Percentiles rank a stretch among this genome's conserved stretches.
Evolutionary conservation across 2,888 invertebrate species (phyloP).

Genomic region (Stenodera caucasica): DNA sequence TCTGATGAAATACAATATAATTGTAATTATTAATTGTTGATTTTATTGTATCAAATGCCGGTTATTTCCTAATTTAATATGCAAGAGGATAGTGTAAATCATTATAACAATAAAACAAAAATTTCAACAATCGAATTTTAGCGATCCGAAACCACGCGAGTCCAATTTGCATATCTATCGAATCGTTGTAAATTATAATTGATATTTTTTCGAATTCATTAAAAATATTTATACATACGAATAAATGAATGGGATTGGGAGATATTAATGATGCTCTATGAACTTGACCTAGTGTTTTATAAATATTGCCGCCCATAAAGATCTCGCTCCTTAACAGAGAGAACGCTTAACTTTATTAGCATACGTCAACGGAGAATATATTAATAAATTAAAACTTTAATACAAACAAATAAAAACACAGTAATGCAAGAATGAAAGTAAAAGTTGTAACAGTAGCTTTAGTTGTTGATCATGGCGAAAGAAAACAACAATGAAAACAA

Average conservation of each 20-base stretch:
- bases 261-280: constrained; percentile 25
- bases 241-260: too few species aligned
- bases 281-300: constrained; percentile 33
- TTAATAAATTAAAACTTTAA: constrained; percentile 40
- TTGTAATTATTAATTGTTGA: not conserved
- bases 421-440: constrained; percentile 29
- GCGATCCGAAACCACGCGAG: constrained; percentile 21
- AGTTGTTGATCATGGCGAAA: not conserved
- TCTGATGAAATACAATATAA: not conserved
- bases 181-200: constrained; percentile 1
- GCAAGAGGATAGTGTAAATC: constrained; percentile 12
- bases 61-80: constrained; percentile 23
- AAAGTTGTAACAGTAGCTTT: constrained; percentile 15
- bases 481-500: not conserved
- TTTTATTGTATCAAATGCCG: not conserved
- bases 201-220: too few species aligned
- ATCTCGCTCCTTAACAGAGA: constrained; percentile 29
- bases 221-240: too few species aligned
- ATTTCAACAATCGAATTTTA: constrained; percentile 15
- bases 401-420: constrained; percentile 32
- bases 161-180: constrained; percentile 22
- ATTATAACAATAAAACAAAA: constrained; percentile 23
- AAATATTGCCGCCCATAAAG: constrained; percentile 28
- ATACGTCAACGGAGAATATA: constrained; percentile 42
- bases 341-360: constrained; percentile 37